Conservation (phyloP, 1,140 invertebrate species). For the Anastatus disparis region DNA sequence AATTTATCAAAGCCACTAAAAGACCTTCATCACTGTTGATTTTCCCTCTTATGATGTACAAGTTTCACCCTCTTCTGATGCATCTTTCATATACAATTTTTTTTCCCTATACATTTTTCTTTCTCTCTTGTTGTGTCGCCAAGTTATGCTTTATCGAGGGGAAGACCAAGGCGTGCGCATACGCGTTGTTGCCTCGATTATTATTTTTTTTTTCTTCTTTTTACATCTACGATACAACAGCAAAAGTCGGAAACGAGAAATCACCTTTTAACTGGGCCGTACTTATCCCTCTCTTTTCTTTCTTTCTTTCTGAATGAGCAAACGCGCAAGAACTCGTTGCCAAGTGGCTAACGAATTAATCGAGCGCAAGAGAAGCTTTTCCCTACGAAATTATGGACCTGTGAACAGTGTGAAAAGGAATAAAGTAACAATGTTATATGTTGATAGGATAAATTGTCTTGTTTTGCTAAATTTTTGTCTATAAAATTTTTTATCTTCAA, state of each 20-base stretch:
- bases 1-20: neutral
- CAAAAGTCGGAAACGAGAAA: slow-evolving; percentile 24
- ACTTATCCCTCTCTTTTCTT: slow-evolving; percentile 25
- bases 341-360: slow-evolving; percentile 9
- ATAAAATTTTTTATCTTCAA: no score
- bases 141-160: slow-evolving; percentile 38
- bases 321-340: neutral
- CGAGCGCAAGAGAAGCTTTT: no score
- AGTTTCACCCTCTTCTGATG: neutral
- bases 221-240: neutral
- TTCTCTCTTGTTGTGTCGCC: neutral
- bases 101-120: neutral
- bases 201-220: neutral
- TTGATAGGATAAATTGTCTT: no score
- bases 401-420: no score
- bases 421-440: no score
- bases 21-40: neutral
- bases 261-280: slow-evolving; percentile 33
- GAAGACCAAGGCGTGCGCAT: neutral
- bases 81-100: neutral
- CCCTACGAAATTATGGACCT: no score
- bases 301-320: neutral
- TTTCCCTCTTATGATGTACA: neutral
- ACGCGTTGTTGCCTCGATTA: no score
- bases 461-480: no score